Evolutionary conservation across 1,140 invertebrate genomes (phyloP).

Genomic region (Trachymyrmex septentrionalis): DNA sequence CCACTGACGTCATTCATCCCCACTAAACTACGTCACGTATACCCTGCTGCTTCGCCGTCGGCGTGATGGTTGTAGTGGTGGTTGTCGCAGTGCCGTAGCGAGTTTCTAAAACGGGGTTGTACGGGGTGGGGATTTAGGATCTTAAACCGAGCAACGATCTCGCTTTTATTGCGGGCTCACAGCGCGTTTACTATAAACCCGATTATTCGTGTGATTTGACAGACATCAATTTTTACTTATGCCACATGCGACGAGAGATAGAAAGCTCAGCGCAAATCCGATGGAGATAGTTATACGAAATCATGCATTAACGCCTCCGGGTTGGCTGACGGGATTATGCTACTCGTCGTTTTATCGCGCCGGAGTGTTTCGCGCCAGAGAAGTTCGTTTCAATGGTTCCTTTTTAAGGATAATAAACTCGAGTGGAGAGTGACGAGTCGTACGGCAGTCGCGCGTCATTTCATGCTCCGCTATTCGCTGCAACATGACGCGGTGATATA

Average conservation of each 20-base stretch:
- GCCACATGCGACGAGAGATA: not conserved
- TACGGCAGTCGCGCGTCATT: not conserved
- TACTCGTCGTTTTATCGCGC: constrained; percentile 26
- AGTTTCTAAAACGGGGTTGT: constrained; percentile 48
- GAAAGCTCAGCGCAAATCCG: not conserved
- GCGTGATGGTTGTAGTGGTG: constrained; percentile 54
- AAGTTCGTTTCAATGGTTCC: not conserved
- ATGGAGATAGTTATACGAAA: not conserved
- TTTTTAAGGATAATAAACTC: not conserved
- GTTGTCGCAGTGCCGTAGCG: constrained; percentile 75
- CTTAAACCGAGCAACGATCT: constrained; percentile 17
- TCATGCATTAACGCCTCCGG: constrained; percentile 23
- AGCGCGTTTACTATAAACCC: constrained; percentile 49
- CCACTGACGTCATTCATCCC: constrained; percentile 81
- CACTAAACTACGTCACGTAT: constrained; percentile 79
- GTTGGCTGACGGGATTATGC: not conserved
- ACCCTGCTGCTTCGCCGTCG: constrained; percentile 67
- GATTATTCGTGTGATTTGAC: constrained; percentile 64
- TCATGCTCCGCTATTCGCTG: not conserved
- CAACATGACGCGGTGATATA: not conserved
- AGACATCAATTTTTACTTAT: constrained; percentile 64
- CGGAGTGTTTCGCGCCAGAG: constrained; percentile 9
- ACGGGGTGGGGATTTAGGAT: constrained; percentile 42
- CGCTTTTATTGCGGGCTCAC: constrained; percentile 56
- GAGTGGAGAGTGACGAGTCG: not conserved